A percentile compares a stretch with the other conserved stretches of the same genome.
Evolutionary conservation across 2,888 invertebrate species (phyloP).

Genomic region (Dynastes tityus): DNA sequence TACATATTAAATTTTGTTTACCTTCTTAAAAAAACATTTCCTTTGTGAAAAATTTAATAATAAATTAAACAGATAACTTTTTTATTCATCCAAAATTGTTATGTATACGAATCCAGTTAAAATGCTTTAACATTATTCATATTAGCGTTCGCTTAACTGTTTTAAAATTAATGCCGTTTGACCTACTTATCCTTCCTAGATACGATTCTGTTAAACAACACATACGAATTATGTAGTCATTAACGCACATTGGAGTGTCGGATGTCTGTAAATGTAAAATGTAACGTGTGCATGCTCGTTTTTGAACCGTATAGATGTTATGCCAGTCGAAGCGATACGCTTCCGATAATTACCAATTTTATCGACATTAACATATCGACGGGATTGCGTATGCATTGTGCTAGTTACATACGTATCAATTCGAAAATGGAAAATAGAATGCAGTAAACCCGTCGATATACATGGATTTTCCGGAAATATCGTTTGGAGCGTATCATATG

Average conservation of each 20-base stretch:
- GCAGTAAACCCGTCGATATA: background rate
- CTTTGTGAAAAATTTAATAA: no score
- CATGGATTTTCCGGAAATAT: slow-evolving; percentile 14
- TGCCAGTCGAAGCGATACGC: slow-evolving; percentile 1
- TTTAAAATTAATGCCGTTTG: slow-evolving; percentile 43
- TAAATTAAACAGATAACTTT: no score
- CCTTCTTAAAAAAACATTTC: no score
- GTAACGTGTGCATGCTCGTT: background rate
- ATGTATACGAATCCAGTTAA: no score
- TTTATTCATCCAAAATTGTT: no score
- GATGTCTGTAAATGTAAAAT: background rate
- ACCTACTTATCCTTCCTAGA: slow-evolving; percentile 33
- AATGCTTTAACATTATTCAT: no score
- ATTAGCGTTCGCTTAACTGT: slow-evolving; percentile 13
- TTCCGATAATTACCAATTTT: slow-evolving; percentile 39
- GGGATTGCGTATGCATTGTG: background rate
- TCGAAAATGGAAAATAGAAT: slow-evolving; percentile 3
- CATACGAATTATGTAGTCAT: slow-evolving; percentile 22
- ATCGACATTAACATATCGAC: no score
- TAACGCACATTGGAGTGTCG: slow-evolving; percentile 20
- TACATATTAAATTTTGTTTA: no score
- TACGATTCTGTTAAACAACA: slow-evolving; percentile 28
- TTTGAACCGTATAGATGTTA: background rate
- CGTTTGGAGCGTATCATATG: background rate
- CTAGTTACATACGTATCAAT: background rate